A percentile compares a stretch with the other conserved stretches of the same genome.
Conservation (phyloP, 1,140 invertebrate species). For the Drosophila insularis region DNA sequence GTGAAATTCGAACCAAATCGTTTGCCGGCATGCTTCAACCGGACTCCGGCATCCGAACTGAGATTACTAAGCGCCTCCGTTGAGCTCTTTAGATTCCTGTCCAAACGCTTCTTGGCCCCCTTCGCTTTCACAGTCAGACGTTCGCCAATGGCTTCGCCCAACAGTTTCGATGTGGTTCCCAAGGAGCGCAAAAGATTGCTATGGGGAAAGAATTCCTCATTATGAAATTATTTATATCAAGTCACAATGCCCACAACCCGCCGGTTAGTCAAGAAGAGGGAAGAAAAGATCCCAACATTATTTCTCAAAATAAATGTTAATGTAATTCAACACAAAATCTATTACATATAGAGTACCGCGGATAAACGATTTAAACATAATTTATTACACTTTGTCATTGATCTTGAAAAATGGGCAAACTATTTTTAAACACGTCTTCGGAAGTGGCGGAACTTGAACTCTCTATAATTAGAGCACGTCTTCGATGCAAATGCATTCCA, state of each 20-base stretch:
- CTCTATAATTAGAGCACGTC: neutral
- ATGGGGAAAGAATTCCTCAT: neutral
- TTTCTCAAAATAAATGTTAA: conserved; percentile 9
- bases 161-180: conserved; percentile 74
- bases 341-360: conserved; percentile 4
- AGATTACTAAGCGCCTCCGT: conserved; percentile 66
- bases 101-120: conserved; percentile 71
- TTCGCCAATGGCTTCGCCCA: conserved; percentile 78
- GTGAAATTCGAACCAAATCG: conserved; percentile 69
- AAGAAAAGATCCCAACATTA: neutral
- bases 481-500: neutral
- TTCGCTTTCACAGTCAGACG: conserved; percentile 70
- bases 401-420: conserved; percentile 48
- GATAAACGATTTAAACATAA: neutral
- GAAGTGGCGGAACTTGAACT: conserved; percentile 28
- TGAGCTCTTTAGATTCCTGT: conserved; percentile 76
- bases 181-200: conserved; percentile 75
- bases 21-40: conserved; percentile 66
- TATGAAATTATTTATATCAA: neutral
- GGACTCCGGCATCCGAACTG: conserved; percentile 59
- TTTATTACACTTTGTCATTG: conserved; percentile 35
- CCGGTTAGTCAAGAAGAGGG: neutral
- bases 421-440: conserved; percentile 29
- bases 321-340: conserved; percentile 4
- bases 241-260: neutral